These are phyloP conservation scores for Octodon degus DNA, from an alignment of 2,113 vertebrate genomes.

Conservation along the genomic window DNA sequence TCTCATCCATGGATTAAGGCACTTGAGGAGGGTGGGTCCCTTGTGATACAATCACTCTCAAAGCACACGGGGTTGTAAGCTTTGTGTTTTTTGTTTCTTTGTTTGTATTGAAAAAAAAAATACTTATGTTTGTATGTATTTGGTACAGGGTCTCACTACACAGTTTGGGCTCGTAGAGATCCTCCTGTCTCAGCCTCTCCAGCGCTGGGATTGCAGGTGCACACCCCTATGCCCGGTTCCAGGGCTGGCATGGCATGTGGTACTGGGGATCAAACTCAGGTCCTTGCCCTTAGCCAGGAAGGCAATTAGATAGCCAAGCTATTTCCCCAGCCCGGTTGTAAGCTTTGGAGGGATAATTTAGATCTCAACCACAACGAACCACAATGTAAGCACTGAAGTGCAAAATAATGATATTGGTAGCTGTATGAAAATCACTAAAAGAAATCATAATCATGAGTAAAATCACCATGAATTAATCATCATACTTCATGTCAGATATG, in stretches of 20 bases:
- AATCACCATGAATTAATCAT: neutral
- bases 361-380: neutral
- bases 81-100: neutral
- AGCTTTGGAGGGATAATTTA: neutral
- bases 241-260: too few species aligned
- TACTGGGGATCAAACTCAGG: too few species aligned
- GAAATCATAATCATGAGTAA: neutral
- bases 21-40: neutral
- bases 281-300: too few species aligned
- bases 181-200: too few species aligned
- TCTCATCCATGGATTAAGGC: neutral
- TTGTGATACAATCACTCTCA: neutral
- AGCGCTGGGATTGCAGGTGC: too few species aligned
- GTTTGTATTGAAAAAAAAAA: too few species aligned
- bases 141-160: too few species aligned
- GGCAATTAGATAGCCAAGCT: too few species aligned
- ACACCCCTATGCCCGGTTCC: too few species aligned
- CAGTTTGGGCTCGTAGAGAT: too few species aligned
- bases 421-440: neutral
- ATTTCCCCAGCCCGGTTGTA: too few species aligned
- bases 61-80: neutral
- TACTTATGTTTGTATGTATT: too few species aligned
- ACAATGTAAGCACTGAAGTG: neutral
- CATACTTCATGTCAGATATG: neutral
- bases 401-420: neutral